Conservation (phyloP, 2,113 vertebrate species). For the Mus spicilegus region DNA sequence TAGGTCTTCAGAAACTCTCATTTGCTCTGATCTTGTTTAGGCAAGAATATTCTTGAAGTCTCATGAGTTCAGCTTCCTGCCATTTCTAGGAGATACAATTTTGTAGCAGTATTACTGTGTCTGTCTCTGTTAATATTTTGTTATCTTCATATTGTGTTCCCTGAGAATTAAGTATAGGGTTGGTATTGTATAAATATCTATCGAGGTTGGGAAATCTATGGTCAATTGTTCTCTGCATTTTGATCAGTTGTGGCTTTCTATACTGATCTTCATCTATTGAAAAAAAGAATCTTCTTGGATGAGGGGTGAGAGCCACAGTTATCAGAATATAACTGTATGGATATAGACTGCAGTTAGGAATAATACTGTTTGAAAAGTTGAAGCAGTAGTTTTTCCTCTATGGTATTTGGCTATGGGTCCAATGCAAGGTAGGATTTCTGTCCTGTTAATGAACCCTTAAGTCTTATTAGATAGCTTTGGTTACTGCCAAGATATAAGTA, state of each 20-base stretch:
- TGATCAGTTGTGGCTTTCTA: background rate
- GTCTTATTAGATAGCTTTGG: background rate
- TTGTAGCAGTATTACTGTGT: background rate
- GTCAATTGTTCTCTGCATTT: background rate
- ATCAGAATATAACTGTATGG: too few species aligned
- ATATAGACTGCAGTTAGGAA: background rate
- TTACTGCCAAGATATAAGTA: background rate
- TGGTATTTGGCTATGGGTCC: background rate
- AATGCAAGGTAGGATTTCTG: background rate
- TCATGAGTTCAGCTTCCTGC: background rate
- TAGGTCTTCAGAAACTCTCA: background rate
- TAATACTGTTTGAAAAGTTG: background rate
- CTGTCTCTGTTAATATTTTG: background rate
- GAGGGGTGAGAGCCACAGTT: background rate
- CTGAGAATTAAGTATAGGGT: too few species aligned
- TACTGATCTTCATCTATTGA: background rate
- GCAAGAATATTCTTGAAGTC: background rate
- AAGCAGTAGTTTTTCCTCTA: background rate
- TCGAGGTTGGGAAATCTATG: too few species aligned
- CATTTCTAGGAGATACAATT: background rate
- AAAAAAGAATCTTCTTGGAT: background rate
- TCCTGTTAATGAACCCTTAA: background rate
- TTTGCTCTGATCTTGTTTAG: background rate
- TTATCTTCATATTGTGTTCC: background rate
- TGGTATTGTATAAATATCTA: background rate